Evolutionary conservation across 2,797 vertebrate genomes (phyloP), one percentile per base, ranked within the genome.

Genomic region (Alosa sapidissima): DNA sequence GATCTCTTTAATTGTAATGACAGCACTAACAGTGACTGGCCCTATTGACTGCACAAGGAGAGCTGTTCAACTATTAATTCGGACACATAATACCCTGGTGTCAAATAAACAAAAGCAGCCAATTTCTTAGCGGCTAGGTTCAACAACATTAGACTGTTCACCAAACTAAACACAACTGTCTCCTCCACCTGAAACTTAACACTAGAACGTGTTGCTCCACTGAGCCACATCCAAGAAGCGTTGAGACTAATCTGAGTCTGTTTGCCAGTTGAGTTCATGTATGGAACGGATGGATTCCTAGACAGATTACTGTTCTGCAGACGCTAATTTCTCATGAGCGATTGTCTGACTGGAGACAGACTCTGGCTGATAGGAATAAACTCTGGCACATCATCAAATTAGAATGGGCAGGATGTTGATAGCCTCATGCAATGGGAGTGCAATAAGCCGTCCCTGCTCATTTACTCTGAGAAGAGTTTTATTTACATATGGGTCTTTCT

Each of bases 281-380:
- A 89, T 93, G 90, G 83, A 90, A 88, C 88, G 86, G 87, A 89
- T 86, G 90, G 90, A 91, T 91, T 92, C 89, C 91, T 86, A 92
- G 89, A 85, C 81, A 91, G 78, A 87, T 89, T 91, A 86, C 85
- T 89, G 86, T 87, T 93, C 94, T 81, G 6, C 54, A 90, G 83
- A 83, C 92, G 87, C 60, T 92, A 88, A 89, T 91, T 83, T 87
- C 88, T 92, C 89, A 89, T 81, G 81, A 88, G 88, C 52, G 55
- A 89, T 83, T 90, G 88, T 91, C 90, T 93, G 48, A 90, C 91
- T 90, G 82, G 91, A 82, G 87, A 82, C 82, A 85, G 86, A 81
- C 87, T 86, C 54, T 83, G 51, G 82, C 86, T 86, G 86, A 58
- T 83, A 55, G 72, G 83, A 16, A 81, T 88, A 93, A 91, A 84